These are phyloP conservation scores for Sarotherodon lohbergeri DNA, from an alignment of 2,113 vertebrate species.

Conservation along the genomic window DNA sequence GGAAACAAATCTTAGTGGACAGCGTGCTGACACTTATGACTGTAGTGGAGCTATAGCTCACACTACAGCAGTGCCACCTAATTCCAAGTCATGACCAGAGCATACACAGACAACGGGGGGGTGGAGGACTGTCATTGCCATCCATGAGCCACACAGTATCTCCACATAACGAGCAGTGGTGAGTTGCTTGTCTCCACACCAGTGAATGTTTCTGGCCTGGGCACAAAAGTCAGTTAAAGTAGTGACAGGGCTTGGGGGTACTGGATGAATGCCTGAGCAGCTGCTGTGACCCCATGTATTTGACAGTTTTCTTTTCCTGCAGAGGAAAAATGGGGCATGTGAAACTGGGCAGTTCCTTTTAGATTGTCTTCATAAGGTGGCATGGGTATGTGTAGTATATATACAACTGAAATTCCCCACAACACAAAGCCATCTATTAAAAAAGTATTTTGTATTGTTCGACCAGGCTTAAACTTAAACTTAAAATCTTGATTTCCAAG, in stretches of 20 bases:
- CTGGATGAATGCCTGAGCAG: slow-evolving; percentile 46
- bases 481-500: neutral
- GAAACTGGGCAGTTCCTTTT: neutral
- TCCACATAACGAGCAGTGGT: slow-evolving; percentile 49
- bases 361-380: neutral
- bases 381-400: neutral
- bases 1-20: slow-evolving; percentile 25
- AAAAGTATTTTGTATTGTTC: neutral
- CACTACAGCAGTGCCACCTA: slow-evolving; percentile 18
- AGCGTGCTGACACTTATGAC: slow-evolving; percentile 46
- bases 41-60: slow-evolving; percentile 18
- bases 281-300: slow-evolving; percentile 14
- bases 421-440: neutral
- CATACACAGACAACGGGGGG: slow-evolving; percentile 1
- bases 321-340: neutral
- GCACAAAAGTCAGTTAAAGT: slow-evolving; percentile 39
- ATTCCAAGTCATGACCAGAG: slow-evolving; percentile 46
- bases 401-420: neutral
- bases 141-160: neutral
- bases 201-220: slow-evolving; percentile 28
- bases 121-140: slow-evolving; percentile 30
- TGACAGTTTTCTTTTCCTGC: slow-evolving; percentile 8
- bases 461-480: neutral
- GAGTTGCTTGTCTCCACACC: slow-evolving; percentile 37
- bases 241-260: slow-evolving; percentile 38